A percentile compares a stretch with the other conserved stretches of the same genome.
Conservation (phyloP, 35 echinoderm and acorn worm species). For the Chiridota heheva region DNA sequence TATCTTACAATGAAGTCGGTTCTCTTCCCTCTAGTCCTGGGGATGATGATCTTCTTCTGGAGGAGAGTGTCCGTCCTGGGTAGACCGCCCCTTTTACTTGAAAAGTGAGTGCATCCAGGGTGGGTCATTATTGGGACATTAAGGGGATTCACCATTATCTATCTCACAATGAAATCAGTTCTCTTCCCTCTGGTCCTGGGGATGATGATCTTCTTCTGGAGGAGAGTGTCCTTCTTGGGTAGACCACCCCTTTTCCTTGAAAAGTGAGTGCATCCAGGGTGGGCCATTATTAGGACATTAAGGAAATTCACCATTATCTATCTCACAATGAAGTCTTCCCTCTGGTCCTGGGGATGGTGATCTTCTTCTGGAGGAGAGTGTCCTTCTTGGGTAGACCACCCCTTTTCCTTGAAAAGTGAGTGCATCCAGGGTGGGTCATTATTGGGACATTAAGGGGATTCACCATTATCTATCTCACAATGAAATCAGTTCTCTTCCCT, state of each 20-base stretch:
- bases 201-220: slow-evolving; percentile 83
- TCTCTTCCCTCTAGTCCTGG: slow-evolving; percentile 70
- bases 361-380: slow-evolving; percentile 90
- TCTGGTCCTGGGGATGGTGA: slow-evolving; percentile 53
- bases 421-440: too few relatives aligned
- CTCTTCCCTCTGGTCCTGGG: slow-evolving; percentile 71
- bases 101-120: too few relatives aligned
- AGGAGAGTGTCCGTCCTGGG: slow-evolving; percentile 65
- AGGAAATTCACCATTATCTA: slow-evolving; percentile 89
- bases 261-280: too few relatives aligned
- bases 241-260: slow-evolving; percentile 78
- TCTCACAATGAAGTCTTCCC: slow-evolving; percentile 90
- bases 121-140: too few relatives aligned
- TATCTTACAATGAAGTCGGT: slow-evolving; percentile 89
- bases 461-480: slow-evolving; percentile 76
- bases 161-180: slow-evolving; percentile 87
- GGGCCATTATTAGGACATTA: too few relatives aligned
- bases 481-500: slow-evolving; percentile 97
- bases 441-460: too few relatives aligned
- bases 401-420: slow-evolving; percentile 90
- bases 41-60: slow-evolving; percentile 84
- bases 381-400: slow-evolving; percentile 57
- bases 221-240: slow-evolving; percentile 63
- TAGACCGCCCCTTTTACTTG: slow-evolving; percentile 70
- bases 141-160: slow-evolving; percentile 93